A percentile compares a stretch with the other conserved stretches of the same genome.
Evolutionary conservation across 2,113 vertebrate genomes (phyloP).

Genomic region (Brachyhypopomus occidentalis): DNA sequence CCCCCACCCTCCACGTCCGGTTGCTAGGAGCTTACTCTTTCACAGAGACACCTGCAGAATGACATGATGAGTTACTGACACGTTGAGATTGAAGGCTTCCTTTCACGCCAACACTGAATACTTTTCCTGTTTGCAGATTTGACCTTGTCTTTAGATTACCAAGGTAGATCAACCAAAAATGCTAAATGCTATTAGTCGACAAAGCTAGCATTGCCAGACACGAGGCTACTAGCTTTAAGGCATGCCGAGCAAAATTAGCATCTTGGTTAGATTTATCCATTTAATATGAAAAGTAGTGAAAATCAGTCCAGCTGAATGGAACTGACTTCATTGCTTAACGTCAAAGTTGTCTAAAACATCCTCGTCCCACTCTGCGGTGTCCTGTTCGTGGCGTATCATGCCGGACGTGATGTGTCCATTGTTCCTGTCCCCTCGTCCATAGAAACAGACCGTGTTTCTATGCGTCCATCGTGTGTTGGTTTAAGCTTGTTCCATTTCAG

Average conservation of each 20-base stretch:
- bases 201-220: too few species aligned
- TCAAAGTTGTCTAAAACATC: neutral
- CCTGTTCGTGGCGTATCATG: neutral
- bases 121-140: neutral
- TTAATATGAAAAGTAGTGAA: neutral
- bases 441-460: constrained; percentile 25
- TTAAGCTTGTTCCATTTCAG: constrained; percentile 66
- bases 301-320: neutral
- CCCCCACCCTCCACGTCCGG: neutral
- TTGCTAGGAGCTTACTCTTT: constrained; percentile 25
- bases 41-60: constrained; percentile 12
- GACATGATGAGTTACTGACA: constrained; percentile 23
- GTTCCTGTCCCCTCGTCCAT: neutral
- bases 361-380: neutral
- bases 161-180: neutral
- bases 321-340: too few species aligned
- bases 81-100: constrained; percentile 43
- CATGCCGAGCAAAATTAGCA: neutral
- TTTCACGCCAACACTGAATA: neutral
- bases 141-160: neutral
- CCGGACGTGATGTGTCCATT: neutral
- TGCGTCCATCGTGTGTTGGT: constrained; percentile 12
- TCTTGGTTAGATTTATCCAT: neutral
- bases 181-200: neutral
- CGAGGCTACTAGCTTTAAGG: neutral